phyloP scores from a whole-genome alignment of 2,888 invertebrate species.

The Sceliomorpha sp. region DNA sequence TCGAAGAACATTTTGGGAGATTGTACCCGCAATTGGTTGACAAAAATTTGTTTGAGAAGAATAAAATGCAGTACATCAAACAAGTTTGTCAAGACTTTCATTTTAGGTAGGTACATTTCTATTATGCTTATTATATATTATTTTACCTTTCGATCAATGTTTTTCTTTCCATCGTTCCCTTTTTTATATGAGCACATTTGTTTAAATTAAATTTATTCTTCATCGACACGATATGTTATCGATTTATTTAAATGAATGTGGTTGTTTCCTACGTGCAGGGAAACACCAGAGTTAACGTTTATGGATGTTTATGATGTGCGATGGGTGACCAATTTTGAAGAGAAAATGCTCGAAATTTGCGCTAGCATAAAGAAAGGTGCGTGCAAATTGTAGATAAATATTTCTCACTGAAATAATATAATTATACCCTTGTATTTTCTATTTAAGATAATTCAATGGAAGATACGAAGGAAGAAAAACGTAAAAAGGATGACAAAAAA shows the following conservation, averaged over 20 bases:
- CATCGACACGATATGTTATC: constrained; percentile 15
- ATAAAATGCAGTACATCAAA: constrained; percentile 83
- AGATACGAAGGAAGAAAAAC: constrained; percentile 42
- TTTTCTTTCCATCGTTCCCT: constrained; percentile 13
- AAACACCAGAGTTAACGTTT: constrained; percentile 80
- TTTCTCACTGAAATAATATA: too few species aligned
- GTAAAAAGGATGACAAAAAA: constrained; percentile 41
- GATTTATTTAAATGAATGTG: constrained; percentile 57
- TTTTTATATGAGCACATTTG: background rate
- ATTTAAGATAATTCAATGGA: constrained; percentile 9
- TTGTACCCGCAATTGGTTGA: constrained; percentile 85
- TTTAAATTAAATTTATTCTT: constrained; percentile 17
- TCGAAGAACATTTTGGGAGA: constrained; percentile 88
- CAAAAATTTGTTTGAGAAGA: constrained; percentile 86
- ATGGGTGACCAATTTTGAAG: constrained; percentile 79
- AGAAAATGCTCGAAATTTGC: constrained; percentile 74
- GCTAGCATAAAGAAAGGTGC: constrained; percentile 73
- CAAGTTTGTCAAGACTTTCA: constrained; percentile 86
- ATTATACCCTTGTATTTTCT: background rate
- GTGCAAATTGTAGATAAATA: constrained; percentile 57
- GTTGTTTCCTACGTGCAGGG: constrained; percentile 78
- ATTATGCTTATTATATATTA: constrained; percentile 3
- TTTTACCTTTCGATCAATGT: constrained; percentile 19
- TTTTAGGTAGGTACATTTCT: constrained; percentile 81
- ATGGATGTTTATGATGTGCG: constrained; percentile 79